Evolutionary conservation across 64 coral and sea anemone species (phyloP).

Genomic region (Catalaphyllia jardinei): DNA sequence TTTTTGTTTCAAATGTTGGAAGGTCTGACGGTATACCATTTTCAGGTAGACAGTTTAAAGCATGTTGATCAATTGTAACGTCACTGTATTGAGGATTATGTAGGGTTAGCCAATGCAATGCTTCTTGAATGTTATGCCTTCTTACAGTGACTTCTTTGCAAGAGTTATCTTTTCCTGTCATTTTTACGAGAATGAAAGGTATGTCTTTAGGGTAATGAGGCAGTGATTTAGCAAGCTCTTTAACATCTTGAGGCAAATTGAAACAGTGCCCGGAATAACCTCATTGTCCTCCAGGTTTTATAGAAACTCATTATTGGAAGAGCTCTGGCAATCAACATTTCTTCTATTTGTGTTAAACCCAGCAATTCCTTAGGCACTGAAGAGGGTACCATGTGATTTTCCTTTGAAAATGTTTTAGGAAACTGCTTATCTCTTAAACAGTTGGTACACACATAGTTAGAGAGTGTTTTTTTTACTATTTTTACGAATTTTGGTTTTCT

Average conservation of each 20-base stretch:
- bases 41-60: conserved; percentile 43
- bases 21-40: conserved; percentile 41
- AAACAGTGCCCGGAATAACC: conserved; percentile 61
- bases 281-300: conserved; percentile 70
- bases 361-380: conserved; percentile 23
- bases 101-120: conserved; percentile 17
- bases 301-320: conserved; percentile 46
- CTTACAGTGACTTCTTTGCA: conserved; percentile 54
- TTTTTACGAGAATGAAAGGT: conserved; percentile 29
- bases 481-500: neutral
- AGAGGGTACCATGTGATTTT: conserved; percentile 56
- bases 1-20: conserved; percentile 33
- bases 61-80: conserved; percentile 58
- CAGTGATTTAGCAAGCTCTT: conserved; percentile 35
- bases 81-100: conserved; percentile 59
- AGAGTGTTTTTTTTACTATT: neutral
- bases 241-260: conserved; percentile 55
- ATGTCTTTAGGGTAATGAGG: conserved; percentile 68
- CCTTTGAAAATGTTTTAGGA: conserved; percentile 41
- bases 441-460: neutral
- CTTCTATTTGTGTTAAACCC: conserved; percentile 64
- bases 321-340: conserved; percentile 66
- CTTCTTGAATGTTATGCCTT: conserved; percentile 53
- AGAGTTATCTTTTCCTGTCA: conserved; percentile 16
- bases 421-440: conserved; percentile 32